Evolutionary conservation across 2,797 vertebrate genomes (phyloP).

Genomic region (Scomberomorus guttatus): DNA sequence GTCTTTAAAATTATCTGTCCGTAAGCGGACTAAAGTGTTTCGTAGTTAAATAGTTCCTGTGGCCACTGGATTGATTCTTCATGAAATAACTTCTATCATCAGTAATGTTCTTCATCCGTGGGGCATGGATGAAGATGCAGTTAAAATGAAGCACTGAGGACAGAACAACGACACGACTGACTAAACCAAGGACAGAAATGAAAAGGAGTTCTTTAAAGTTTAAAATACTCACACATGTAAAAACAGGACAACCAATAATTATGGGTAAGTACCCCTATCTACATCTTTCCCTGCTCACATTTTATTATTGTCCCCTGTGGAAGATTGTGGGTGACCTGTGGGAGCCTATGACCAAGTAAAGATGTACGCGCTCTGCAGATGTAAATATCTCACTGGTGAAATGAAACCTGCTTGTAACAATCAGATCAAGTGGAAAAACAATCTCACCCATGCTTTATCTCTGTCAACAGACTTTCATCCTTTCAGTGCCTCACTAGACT

Average conservation of each 20-base stretch:
- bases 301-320: neutral
- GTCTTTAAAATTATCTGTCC: neutral
- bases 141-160: neutral
- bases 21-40: slow-evolving; percentile 17
- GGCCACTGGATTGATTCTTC: slow-evolving; percentile 23
- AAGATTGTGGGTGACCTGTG: slow-evolving; percentile 4
- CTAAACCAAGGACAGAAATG: slow-evolving; percentile 3
- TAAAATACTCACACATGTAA: slow-evolving; percentile 10
- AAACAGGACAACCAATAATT: neutral
- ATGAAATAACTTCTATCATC: slow-evolving; percentile 34
- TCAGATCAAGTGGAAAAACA: neutral
- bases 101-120: slow-evolving; percentile 17
- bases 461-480: slow-evolving; percentile 23
- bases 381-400: slow-evolving; percentile 15
- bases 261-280: neutral
- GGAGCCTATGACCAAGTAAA: neutral
- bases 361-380: neutral
- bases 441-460: neutral
- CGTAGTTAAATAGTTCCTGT: slow-evolving; percentile 26
- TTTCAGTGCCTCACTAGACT: slow-evolving; percentile 10
- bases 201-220: slow-evolving; percentile 17
- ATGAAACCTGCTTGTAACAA: neutral
- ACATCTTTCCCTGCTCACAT: slow-evolving; percentile 4
- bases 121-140: neutral
- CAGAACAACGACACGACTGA: neutral